phyloP scores from a whole-genome alignment of 2,888 invertebrate species.

The Drosophila paracracens region DNA sequence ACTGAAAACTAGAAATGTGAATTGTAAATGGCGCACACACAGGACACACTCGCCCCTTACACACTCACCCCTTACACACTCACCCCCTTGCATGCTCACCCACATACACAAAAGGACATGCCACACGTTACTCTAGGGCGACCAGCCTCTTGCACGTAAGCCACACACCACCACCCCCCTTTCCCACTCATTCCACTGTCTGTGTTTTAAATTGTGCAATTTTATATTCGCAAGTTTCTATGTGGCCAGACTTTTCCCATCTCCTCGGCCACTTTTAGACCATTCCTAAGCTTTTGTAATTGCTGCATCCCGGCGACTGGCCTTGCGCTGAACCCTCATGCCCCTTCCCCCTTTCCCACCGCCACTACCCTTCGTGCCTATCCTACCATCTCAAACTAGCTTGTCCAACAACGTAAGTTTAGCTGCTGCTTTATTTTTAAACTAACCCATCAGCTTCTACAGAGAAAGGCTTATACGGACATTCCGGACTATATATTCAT shows the following conservation, averaged over 20 bases:
- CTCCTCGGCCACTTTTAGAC: slow-evolving; percentile 14
- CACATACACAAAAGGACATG: slow-evolving; percentile 15
- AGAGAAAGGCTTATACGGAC: slow-evolving; percentile 18
- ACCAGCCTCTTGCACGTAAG: slow-evolving; percentile 65
- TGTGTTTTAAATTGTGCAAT: slow-evolving; percentile 78
- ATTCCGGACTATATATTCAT: background rate
- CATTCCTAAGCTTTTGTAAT: slow-evolving; percentile 60
- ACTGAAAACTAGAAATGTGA: slow-evolving; percentile 82
- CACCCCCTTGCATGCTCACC: slow-evolving; percentile 9
- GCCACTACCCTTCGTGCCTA: background rate
- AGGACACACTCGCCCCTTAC: slow-evolving; percentile 53
- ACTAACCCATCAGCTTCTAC: slow-evolving; percentile 36
- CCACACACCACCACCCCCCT: slow-evolving; percentile 10
- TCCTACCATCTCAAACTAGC: background rate
- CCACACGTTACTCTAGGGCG: slow-evolving; percentile 39
- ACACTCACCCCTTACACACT: slow-evolving; percentile 21
- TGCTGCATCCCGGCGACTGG: slow-evolving; percentile 66
- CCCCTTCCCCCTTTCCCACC: background rate
- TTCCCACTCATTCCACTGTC: slow-evolving; percentile 32
- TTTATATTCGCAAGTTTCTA: slow-evolving; percentile 75
- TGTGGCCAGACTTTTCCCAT: slow-evolving; percentile 48
- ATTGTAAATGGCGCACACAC: slow-evolving; percentile 74
- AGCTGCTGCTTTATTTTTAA: slow-evolving; percentile 47
- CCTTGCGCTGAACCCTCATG: slow-evolving; percentile 30
- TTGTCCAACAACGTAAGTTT: slow-evolving; percentile 52